These are phyloP conservation scores for Rambutsinella grinnellia DNA, from an alignment of 2,888 invertebrate species.

Conservation along the genomic window DNA sequence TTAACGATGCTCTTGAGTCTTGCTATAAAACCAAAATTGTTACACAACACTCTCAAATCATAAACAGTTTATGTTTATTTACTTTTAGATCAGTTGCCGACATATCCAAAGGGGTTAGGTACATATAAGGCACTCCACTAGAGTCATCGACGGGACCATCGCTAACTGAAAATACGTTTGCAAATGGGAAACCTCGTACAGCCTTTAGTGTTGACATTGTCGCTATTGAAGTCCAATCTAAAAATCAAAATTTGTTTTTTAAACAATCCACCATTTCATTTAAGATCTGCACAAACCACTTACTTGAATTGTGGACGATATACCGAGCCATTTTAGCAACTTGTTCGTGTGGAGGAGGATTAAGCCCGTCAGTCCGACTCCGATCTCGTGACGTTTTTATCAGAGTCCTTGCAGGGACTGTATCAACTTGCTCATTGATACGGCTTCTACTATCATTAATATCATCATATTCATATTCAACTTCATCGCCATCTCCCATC, in stretches of 20 bases:
- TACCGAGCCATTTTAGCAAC: constrained; percentile 80
- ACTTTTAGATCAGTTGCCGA: constrained; percentile 78
- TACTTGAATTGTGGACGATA: constrained; percentile 79
- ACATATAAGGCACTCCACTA: constrained; percentile 81
- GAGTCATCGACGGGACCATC: constrained; percentile 79
- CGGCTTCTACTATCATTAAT: neutral
- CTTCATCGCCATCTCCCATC: neutral
- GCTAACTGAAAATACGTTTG: constrained; percentile 78
- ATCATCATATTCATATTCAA: neutral
- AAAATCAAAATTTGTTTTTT: neutral
- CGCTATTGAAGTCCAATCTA: constrained; percentile 81
- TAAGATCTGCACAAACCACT: constrained; percentile 49
- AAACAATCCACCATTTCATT: constrained; percentile 58
- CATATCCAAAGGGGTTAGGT: constrained; percentile 80
- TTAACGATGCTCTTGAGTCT: constrained; percentile 72
- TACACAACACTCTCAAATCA: neutral
- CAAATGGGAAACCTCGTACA: constrained; percentile 78
- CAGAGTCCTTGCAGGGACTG: neutral
- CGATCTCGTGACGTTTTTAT: neutral
- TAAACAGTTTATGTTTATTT: constrained; percentile 59
- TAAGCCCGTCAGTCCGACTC: neutral
- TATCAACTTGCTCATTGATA: neutral
- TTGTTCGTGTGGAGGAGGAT: constrained; percentile 76
- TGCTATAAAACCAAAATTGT: constrained; percentile 71
- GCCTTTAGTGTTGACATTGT: constrained; percentile 77